These are phyloP conservation scores for Hypotaenidia philippensis DNA, from an alignment of 2,797 vertebrate genomes.

Conservation along the genomic window DNA sequence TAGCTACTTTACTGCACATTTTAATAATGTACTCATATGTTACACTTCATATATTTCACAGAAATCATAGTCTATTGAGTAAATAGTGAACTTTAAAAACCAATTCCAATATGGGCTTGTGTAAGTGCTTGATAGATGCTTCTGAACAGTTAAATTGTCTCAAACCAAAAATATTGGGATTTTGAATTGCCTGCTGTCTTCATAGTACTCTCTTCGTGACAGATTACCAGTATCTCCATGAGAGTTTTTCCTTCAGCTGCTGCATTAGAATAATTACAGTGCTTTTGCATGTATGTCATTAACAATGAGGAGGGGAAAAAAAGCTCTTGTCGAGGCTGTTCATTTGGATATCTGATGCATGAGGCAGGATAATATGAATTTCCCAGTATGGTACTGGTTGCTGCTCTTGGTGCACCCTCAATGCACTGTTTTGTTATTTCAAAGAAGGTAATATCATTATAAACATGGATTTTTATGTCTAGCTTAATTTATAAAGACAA, in stretches of 20 bases:
- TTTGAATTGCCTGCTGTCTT: constrained; percentile 38
- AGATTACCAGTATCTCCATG: neutral
- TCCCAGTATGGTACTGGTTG: neutral
- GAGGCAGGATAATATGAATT: neutral
- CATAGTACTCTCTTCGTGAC: neutral
- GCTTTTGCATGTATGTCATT: constrained; percentile 9
- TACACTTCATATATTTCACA: constrained; percentile 3
- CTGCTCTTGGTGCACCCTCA: neutral
- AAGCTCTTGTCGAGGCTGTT: neutral
- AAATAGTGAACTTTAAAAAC: neutral
- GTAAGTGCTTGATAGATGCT: neutral
- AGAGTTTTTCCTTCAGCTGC: constrained; percentile 6
- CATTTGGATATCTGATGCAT: neutral
- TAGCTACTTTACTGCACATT: neutral
- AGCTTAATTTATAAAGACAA: constrained; percentile 3
- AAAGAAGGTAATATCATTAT: neutral
- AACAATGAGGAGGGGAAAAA: neutral
- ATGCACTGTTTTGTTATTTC: neutral
- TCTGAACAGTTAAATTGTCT: constrained; percentile 21
- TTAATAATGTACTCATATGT: neutral
- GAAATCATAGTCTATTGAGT: neutral
- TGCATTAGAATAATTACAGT: constrained; percentile 24
- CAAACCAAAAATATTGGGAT: constrained; percentile 33
- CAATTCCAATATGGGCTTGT: neutral
- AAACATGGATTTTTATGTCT: neutral